Evolutionary conservation across 2,888 invertebrate species (phyloP).

Genomic region (Salpingus planirostris): DNA sequence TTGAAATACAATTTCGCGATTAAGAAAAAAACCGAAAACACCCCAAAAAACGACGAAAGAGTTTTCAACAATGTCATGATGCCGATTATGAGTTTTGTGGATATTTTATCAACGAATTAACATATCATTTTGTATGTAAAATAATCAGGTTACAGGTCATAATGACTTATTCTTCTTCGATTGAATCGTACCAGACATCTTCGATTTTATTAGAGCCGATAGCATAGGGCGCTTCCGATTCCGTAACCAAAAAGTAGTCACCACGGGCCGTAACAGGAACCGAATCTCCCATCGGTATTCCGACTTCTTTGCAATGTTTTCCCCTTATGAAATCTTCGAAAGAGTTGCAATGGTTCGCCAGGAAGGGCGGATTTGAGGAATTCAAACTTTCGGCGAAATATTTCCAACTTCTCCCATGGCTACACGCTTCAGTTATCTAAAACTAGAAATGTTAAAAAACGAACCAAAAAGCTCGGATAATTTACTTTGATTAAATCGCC

Average conservation of each 20-base stretch:
- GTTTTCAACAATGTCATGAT: too few species aligned
- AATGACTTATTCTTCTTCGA: too few species aligned
- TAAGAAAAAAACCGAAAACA: too few species aligned
- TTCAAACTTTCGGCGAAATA: slow-evolving; percentile 58
- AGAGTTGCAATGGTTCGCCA: not conserved
- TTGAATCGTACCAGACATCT: too few species aligned
- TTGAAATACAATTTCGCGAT: not conserved
- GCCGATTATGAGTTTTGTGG: too few species aligned
- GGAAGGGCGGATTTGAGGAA: not conserved
- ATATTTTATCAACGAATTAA: too few species aligned
- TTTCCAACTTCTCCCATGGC: slow-evolving; percentile 55
- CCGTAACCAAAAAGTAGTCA: not conserved
- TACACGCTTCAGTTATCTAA: slow-evolving; percentile 52
- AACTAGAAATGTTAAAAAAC: too few species aligned
- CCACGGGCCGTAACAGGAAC: not conserved
- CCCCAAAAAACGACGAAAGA: too few species aligned
- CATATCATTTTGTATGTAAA: too few species aligned
- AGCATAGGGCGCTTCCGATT: not conserved
- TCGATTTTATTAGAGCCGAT: not conserved
- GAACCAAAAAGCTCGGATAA: too few species aligned
- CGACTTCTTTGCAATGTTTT: not conserved
- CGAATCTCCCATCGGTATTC: not conserved
- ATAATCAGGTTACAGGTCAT: too few species aligned
- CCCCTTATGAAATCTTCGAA: not conserved
- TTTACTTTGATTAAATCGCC: too few species aligned